These are phyloP conservation scores for Engraulis encrasicolus DNA, from an alignment of 2,113 vertebrate genomes.

Conservation along the genomic window DNA sequence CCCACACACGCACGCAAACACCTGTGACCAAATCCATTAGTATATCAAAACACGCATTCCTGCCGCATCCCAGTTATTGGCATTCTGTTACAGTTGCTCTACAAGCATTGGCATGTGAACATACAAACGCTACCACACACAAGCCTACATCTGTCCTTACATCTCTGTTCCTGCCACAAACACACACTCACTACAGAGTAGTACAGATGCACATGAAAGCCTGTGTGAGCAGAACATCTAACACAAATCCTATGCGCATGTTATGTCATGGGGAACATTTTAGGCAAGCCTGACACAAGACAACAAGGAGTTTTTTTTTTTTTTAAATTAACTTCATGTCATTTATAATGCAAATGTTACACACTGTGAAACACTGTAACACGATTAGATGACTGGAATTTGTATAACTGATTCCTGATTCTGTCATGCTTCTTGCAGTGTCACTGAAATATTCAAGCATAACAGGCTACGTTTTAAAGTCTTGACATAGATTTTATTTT, in stretches of 20 bases:
- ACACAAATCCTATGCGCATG: not conserved
- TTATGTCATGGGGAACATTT: not conserved
- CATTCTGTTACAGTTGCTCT: not conserved
- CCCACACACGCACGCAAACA: conserved; percentile 32
- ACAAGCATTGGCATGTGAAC: not conserved
- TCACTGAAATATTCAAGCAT: no score
- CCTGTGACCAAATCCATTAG: conserved; percentile 41
- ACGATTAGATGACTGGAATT: not conserved
- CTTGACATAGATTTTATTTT: no score
- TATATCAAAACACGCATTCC: conserved; percentile 62
- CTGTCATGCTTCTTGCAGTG: not conserved
- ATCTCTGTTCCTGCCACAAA: not conserved
- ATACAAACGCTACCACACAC: not conserved
- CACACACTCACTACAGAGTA: not conserved
- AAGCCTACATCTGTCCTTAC: not conserved
- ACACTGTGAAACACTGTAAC: not conserved
- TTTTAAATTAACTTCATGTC: not conserved
- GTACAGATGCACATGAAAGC: not conserved
- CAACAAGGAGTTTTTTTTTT: not conserved
- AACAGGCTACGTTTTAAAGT: no score
- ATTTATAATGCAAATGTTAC: not conserved
- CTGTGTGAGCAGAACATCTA: not conserved
- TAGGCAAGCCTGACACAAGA: not conserved
- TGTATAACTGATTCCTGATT: not conserved
- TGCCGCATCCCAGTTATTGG: conserved; percentile 57